Evolutionary conservation across 2,797 vertebrate species (phyloP).

Genomic region (Epinephelus coioides): DNA sequence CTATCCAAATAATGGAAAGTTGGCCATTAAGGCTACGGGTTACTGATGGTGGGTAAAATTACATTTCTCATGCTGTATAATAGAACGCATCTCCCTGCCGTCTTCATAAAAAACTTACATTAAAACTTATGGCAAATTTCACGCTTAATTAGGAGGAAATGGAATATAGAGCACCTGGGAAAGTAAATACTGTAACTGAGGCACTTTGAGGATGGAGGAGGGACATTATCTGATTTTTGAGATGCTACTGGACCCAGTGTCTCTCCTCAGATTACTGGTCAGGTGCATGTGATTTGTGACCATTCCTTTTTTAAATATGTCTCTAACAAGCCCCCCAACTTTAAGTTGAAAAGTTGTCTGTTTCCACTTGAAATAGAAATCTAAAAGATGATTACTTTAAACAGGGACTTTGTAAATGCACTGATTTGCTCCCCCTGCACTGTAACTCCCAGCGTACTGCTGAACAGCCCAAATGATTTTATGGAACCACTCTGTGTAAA

Average conservation of each 20-base stretch:
- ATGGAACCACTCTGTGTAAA: constrained; percentile 4
- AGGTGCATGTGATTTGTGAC: not conserved
- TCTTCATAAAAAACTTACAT: constrained; percentile 26
- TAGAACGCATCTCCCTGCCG: constrained; percentile 38
- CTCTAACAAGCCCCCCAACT: not conserved
- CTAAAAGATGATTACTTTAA: not conserved
- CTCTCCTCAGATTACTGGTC: not conserved
- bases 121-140: constrained; percentile 13
- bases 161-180: constrained; percentile 24
- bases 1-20: constrained; percentile 39
- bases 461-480: constrained; percentile 18
- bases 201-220: not conserved
- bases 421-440: not conserved
- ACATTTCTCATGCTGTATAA: constrained; percentile 36
- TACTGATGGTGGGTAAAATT: constrained; percentile 45
- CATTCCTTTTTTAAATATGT: not conserved
- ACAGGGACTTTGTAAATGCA: not conserved
- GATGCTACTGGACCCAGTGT: not conserved
- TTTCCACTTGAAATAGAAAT: too few species aligned
- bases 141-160: constrained; percentile 37
- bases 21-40: constrained; percentile 31
- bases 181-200: constrained; percentile 46
- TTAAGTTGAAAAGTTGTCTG: too few species aligned
- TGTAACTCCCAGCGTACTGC: not conserved
- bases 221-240: not conserved